phyloP scores from a whole-genome alignment of 1,140 invertebrate species.

The Drosophila melanica region DNA sequence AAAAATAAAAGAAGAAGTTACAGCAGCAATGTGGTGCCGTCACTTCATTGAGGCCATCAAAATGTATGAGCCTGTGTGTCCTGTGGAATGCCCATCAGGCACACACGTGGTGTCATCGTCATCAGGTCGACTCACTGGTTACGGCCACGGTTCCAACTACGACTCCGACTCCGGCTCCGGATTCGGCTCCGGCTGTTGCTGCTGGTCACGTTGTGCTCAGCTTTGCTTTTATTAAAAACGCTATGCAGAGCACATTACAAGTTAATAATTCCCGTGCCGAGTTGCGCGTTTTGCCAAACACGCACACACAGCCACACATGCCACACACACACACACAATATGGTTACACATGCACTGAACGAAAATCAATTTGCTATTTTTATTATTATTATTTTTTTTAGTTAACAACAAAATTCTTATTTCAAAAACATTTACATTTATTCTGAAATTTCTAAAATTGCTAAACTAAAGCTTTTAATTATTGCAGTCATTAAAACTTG shows the following conservation, averaged over 20 bases:
- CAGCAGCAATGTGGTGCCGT: conserved; percentile 60
- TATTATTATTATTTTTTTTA: too few species aligned
- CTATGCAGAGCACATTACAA: conserved; percentile 82
- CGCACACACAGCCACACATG: conserved; percentile 19
- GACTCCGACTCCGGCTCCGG: background rate
- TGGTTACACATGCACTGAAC: conserved; percentile 10
- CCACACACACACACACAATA: conserved; percentile 5
- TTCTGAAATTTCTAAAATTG: too few species aligned
- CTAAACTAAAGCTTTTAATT: too few species aligned
- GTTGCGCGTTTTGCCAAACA: conserved; percentile 28
- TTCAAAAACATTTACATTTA: too few species aligned
- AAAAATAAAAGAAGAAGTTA: conserved; percentile 22
- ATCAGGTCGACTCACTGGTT: conserved; percentile 58
- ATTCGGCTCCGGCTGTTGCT: conserved; percentile 39
- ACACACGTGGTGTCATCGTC: conserved; percentile 73
- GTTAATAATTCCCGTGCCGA: conserved; percentile 80
- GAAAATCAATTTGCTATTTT: too few species aligned
- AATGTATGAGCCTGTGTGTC: conserved; percentile 69
- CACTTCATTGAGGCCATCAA: conserved; percentile 80
- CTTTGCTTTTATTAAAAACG: conserved; percentile 79
- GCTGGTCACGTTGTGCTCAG: conserved; percentile 73
- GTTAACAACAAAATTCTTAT: too few species aligned
- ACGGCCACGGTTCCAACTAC: conserved; percentile 2
- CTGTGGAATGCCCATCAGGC: conserved; percentile 54
- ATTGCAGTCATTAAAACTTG: too few species aligned